A percentile compares a stretch with the other conserved stretches of the same genome.
These are phyloP conservation scores for Periparus ater DNA, from an alignment of 2,797 vertebrate species.

Conservation along the genomic window DNA sequence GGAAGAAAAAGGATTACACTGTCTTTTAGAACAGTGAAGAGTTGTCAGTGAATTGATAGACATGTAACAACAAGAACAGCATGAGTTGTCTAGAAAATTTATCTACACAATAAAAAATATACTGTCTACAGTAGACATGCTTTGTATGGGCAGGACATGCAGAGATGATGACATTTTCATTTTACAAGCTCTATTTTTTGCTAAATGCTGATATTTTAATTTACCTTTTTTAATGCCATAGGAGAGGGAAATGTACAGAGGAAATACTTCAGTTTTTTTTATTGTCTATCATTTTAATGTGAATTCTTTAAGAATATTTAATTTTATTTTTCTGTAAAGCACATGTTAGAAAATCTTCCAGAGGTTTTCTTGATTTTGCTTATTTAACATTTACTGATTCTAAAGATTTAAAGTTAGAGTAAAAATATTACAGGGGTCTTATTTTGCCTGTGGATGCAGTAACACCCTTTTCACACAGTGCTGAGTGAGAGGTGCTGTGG, in stretches of 20 bases:
- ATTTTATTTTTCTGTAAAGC: background rate
- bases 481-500: background rate
- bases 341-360: background rate
- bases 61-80: accelerated
- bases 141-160: background rate
- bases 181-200: background rate
- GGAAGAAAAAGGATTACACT: background rate
- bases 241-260: background rate
- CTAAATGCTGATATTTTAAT: background rate
- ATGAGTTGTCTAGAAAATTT: background rate
- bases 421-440: background rate
- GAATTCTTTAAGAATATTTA: background rate
- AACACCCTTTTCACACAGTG: background rate
- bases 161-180: background rate
- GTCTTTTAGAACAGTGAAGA: background rate
- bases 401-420: background rate
- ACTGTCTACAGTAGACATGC: background rate
- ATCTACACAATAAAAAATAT: background rate
- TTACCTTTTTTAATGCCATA: background rate
- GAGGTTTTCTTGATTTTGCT: background rate
- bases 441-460: background rate
- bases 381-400: background rate
- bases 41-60: background rate
- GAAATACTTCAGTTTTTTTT: background rate
- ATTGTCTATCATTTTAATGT: background rate